Evolutionary conservation across 2,888 invertebrate genomes (phyloP), one percentile per base, ranked within the genome.

Genomic region (Ceratothoa steindachneri): DNA sequence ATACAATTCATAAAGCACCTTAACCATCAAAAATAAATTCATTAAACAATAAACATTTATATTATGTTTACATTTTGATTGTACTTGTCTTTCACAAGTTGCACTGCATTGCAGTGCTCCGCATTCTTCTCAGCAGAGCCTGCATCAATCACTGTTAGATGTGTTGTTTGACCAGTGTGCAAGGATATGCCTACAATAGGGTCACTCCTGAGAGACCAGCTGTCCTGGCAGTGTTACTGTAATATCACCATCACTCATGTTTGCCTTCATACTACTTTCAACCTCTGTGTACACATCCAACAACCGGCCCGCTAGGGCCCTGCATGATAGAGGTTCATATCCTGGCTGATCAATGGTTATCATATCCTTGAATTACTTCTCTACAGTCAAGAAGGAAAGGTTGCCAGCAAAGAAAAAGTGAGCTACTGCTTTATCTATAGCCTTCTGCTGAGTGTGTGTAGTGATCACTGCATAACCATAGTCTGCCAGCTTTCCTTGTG

Each of bases 151-250:
- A 67, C 5, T 30, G n/a, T n/a, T n/a, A n/a, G n/a, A n/a, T n/a
- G n/a, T n/a, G n/a, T n/a, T n/a, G n/a, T n/a, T n/a, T n/a, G n/a
- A n/a, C n/a, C n/a, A n/a, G n/a, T n/a, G n/a, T n/a, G n/a, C n/a
- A n/a, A n/a, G n/a, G n/a, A n/a, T n/a, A n/a, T n/a, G n/a, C n/a
- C n/a, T n/a, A n/a, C n/a, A n/a, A n/a, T n/a, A n/a, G n/a, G n/a
- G n/a, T n/a, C n/a, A n/a, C n/a, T n/a, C n/a, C n/a, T n/a, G n/a
- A n/a, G n/a, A n/a, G n/a, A n/a, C n/a, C n/a, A n/a, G n/a, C n/a
- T n/a, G n/a, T n/a, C n/a, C n/a, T n/a, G n/a, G n/a, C n/a, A 67
- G 22, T 67, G 67, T 67, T 67, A 67, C 5, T 30, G 31, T 67
- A 30, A 30, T 30, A 3, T 67, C 67, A 67, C 67, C 7, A 31